Evolutionary conservation across 2,888 invertebrate species (phyloP), one percentile per base, ranked within the genome.

Genomic region (Carabus problematicus): DNA sequence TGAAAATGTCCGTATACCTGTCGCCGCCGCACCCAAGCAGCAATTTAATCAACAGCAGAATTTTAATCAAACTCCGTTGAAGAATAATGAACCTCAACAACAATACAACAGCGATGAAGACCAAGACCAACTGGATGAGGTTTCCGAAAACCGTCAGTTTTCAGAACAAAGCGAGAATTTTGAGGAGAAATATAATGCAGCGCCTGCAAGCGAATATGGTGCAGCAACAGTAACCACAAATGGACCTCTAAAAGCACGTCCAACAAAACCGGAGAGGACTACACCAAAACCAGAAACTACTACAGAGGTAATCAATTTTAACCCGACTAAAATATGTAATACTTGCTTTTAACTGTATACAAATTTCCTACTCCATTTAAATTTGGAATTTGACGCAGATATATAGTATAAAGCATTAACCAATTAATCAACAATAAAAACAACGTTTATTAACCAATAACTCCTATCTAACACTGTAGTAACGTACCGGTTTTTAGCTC

Each of bases 251-350:
- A 29, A 29, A 29, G 29, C 3, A 40, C 49, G 16, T 52, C 42
- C 63, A 42, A 63, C 14, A 41, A 49, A 19, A 18, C 52, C 39
- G n/a, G 64, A 55, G 19, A 64, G 64, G 19, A 64, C 64, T 18
- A 64, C 64, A 8, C 49, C 19, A 8, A 64, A 16, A 40, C 63
- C 64, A 1, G 11, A 6, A 9, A 56, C 64, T 29, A 55, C 64
- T 1, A 64, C 64, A 12, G 64, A 64, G 64, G 64, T 64, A 52
- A 45, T 29, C 29, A 29, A 29, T 2, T 29, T 6, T 6, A 2
- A 29, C 29, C 6, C 29, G n/a, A n/a, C 6, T 29, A 29, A 2
- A 29, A 29, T 6, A 3, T 6, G 2, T 29, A 29, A 29, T 29
- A 29, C 6, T 29, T 29, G 6, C 2, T 29, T 29, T 29, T 29